phyloP scores from a whole-genome alignment of 1,140 invertebrate species.

The Bombus difficillimus region DNA sequence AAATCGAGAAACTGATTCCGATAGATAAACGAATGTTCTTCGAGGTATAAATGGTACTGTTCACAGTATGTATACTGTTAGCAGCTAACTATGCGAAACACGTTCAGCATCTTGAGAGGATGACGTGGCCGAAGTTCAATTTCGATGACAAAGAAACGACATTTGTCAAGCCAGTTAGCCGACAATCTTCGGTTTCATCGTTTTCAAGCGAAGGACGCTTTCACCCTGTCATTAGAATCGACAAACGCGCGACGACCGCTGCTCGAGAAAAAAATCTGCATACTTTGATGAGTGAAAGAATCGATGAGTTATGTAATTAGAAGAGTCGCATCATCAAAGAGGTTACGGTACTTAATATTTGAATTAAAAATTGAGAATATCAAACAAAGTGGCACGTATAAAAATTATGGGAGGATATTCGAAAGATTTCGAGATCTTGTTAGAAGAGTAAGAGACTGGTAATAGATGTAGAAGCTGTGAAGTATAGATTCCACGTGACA shows the following conservation, averaged over 20 bases:
- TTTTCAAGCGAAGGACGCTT: slow-evolving; percentile 36
- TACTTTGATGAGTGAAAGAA: not conserved
- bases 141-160: not conserved
- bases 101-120: not conserved
- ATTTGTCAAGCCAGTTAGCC: slow-evolving; percentile 25
- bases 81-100: not conserved
- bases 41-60: not conserved
- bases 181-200: slow-evolving; percentile 9
- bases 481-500: no score
- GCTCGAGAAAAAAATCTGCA: slow-evolving; percentile 5
- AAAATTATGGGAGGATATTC: no score
- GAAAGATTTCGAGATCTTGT: no score
- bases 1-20: not conserved
- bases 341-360: no score
- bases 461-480: no score
- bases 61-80: no score
- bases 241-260: not conserved
- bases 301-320: slow-evolving; percentile 15
- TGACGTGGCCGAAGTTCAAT: not conserved
- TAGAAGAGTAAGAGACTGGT: no score
- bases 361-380: no score
- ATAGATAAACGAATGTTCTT: not conserved
- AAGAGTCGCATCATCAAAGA: not conserved
- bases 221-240: slow-evolving; percentile 52
- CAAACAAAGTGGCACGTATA: no score